Evolutionary conservation across 2,888 invertebrate genomes (phyloP).

Genomic region (Lypha dubia): DNA sequence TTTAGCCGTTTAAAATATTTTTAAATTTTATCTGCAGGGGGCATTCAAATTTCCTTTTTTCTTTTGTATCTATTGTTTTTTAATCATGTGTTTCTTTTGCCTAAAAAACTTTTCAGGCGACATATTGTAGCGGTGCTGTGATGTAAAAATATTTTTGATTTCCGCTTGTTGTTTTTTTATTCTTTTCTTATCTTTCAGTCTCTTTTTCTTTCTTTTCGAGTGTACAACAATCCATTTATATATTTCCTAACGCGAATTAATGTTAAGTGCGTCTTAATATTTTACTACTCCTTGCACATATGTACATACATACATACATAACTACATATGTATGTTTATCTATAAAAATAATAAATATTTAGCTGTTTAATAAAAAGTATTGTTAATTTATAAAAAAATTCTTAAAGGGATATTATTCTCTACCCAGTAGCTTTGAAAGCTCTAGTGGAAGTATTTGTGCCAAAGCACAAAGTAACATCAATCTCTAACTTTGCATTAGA

Average conservation of each 20-base stretch:
- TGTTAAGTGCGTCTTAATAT: slow-evolving; percentile 21
- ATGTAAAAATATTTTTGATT: not conserved
- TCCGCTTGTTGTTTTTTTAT: not conserved
- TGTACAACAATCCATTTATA: slow-evolving; percentile 45
- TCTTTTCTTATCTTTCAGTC: not conserved
- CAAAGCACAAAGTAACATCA: too few species aligned
- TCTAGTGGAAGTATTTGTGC: too few species aligned
- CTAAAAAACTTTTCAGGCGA: slow-evolving; percentile 41
- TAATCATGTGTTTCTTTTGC: not conserved
- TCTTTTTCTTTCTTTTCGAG: not conserved
- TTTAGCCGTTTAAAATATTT: not conserved
- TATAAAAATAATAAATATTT: too few species aligned
- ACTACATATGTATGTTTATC: too few species aligned
- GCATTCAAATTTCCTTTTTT: not conserved
- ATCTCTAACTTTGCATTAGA: too few species aligned
- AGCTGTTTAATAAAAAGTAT: too few species aligned
- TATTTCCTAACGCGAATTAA: slow-evolving; percentile 51
- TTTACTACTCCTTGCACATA: not conserved
- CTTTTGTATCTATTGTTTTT: not conserved
- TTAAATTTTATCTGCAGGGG: not conserved
- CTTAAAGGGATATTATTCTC: too few species aligned
- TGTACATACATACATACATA: not conserved
- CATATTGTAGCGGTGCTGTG: not conserved
- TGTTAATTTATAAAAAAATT: too few species aligned
- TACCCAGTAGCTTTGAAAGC: too few species aligned